Evolutionary conservation across 2,888 invertebrate species (phyloP), one percentile per base, ranked within the genome.

Genomic region (Archips xylosteana): DNA sequence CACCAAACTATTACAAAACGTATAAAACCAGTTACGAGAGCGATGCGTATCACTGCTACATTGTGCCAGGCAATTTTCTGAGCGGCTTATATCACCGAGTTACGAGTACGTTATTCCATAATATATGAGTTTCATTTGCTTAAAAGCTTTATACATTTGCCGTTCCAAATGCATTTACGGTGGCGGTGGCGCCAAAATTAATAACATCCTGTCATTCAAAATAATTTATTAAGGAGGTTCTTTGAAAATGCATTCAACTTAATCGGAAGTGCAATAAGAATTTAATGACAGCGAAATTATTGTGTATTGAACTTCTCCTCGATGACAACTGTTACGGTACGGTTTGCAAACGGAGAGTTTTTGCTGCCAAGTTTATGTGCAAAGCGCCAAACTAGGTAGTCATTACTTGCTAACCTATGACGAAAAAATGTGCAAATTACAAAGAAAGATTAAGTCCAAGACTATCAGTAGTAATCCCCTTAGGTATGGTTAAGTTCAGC

Each of bases 121-220:
- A 92, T 92, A 88, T 89, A 92, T 86, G 89, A 83, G 80, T 90
- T 92, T 93, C 92, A 93, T 93, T 93, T 92, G 87, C 88, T 90
- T 93, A 92, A 93, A 93, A 93, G 93, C 92, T 89, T 91, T 87
- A 87, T 91, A 89, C 86, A 87, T 88, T 92, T 88, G 86, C 85
- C 84, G 83, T 85, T 85, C 84, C 84, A 83, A 89, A 89, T 84
- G 86, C 87, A 85, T 87, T 90, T 87, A 81, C 85, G 84, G 83
- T 84, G 81, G 85, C 84, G 82, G 83, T 81, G 85, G 82, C 78
- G 85, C 87, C 84, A 87, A 89, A 87, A 89, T 91, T 90, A 88
- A 89, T 91, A 88, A 89, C 87, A 88, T 87, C 81, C 83, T 81
- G 85, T 85, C 86, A 85, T 80, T 76, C 82, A 81, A 83, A 82